phyloP scores from a whole-genome alignment of 2,888 invertebrate species.

The Temnothorax unifasciatus region DNA sequence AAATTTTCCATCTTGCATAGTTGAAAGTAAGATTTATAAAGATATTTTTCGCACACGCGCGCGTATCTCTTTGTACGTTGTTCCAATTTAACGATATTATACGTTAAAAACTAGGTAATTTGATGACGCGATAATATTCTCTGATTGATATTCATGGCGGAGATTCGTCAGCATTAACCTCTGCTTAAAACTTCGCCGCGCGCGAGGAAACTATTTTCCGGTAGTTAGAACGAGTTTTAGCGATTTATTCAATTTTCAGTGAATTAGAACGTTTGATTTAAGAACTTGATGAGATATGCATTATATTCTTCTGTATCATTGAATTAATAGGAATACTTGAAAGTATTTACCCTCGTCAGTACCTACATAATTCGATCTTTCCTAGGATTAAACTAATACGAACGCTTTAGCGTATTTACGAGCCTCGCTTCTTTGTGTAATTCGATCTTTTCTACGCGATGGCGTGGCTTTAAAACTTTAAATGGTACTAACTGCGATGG shows the following conservation, averaged over 20 bases:
- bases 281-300: conserved; percentile 4
- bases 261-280: conserved; percentile 13
- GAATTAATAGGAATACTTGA: conserved; percentile 22
- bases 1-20: background rate
- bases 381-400: conserved; percentile 22
- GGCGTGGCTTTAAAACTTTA: conserved; percentile 38
- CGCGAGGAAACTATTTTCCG: conserved; percentile 28
- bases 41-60: background rate
- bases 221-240: conserved; percentile 8
- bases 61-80: background rate
- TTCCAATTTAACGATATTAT: background rate
- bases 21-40: background rate
- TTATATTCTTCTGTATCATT: background rate
- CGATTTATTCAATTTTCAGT: conserved; percentile 29
- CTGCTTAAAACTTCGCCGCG: conserved; percentile 28
- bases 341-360: conserved; percentile 4
- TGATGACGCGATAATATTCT: conserved; percentile 13
- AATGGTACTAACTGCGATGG: conserved; percentile 22
- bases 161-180: conserved; percentile 30
- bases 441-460: conserved; percentile 27
- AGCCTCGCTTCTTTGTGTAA: conserved; percentile 12
- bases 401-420: conserved; percentile 35
- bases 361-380: conserved; percentile 10
- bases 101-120: background rate
- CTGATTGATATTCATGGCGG: conserved; percentile 29